Evolutionary conservation across 2,888 invertebrate genomes (phyloP).

Genomic region (Molorchus minor): DNA sequence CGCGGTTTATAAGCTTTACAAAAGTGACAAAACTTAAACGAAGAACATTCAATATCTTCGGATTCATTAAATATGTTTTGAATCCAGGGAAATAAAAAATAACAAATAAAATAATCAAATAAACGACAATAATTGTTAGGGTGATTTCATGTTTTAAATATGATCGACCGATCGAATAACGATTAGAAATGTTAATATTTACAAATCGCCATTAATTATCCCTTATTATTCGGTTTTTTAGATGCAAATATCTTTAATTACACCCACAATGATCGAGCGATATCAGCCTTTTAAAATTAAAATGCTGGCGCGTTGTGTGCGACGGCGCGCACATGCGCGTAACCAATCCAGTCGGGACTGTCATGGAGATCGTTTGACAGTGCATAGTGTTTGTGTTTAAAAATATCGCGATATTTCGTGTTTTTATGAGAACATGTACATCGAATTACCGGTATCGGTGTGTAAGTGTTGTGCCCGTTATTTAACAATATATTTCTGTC

Average conservation of each 20-base stretch:
- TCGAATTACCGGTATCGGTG: conserved; percentile 49
- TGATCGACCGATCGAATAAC: not conserved
- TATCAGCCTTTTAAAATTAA: conserved; percentile 36
- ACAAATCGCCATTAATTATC: conserved; percentile 17
- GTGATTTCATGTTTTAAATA: not conserved
- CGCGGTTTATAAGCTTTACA: too few relatives aligned
- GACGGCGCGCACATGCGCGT: conserved; percentile 41
- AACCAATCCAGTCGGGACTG: conserved; percentile 53
- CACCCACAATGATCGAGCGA: conserved; percentile 25
- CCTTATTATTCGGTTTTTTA: conserved; percentile 27
- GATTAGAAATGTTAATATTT: not conserved
- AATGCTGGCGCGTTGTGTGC: conserved; percentile 35
- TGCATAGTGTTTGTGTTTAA: conserved; percentile 58
- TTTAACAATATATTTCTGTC: conserved; percentile 46
- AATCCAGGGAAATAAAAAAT: not conserved
- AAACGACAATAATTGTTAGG: not conserved
- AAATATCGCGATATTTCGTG: conserved; percentile 58
- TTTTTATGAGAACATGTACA: conserved; percentile 55
- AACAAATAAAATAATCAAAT: not conserved
- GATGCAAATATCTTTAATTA: conserved; percentile 35
- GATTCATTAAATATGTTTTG: too few relatives aligned
- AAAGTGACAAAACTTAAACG: not conserved
- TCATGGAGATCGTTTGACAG: conserved; percentile 61
- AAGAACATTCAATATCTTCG: not conserved
- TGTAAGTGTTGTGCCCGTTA: conserved; percentile 50